Base-by-base conservation (phyloP, 2,888 invertebrate genomes). In the Ophion slaviceki region DNA sequence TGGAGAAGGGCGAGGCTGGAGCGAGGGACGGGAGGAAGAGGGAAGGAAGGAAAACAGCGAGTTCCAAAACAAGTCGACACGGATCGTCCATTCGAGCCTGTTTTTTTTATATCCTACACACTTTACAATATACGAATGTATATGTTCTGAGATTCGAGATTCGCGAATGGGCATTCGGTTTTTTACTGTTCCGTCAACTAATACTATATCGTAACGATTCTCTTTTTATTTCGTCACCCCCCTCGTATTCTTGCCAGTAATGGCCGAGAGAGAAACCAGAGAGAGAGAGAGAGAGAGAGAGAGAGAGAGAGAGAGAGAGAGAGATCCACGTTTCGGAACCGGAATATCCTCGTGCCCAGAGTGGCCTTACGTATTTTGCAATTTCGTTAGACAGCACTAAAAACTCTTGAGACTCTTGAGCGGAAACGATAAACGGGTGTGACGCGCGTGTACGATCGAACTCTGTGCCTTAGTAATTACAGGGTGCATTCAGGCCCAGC, bases 1-100 rank as follows among this genome's bases (percentile, higher is more conserved):
- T 24, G 24, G 67, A 36, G 40, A 20, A 57, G 67, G 20, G 40
- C 40, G 40, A 53, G 53, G 53, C 53, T 53, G 53, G 53, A 53
- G 3, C 36, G 32, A 20, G 36, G 62, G 10, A 45, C 3, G 68
- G 14, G 28, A n/a, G 61, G 71, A 32, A 45, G 70, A 45, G 20
- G 66, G 57, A 72, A 75, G 77, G 53, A 53, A 53, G 70, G 77
- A 80, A 72, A 85, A 68, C 72, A 32, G 80, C 68, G 61, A 82
- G 78, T 82, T 74, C 68, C 82, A 82, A 86, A 86, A 84, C 84
- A 71, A 84, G 86, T 82, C 82, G 67, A 86, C 87, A 79, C 76
- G 83, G 75, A 83, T 84, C 64, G 77, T 79, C 84, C 84, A 79
- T 86, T 81, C 47, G 75, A 45, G 36, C 10, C 75, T 40, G 62